A percentile compares a stretch with the other conserved stretches of the same genome.
Conservation (phyloP, 1,140 invertebrate species). For the Linepithema humile region DNA sequence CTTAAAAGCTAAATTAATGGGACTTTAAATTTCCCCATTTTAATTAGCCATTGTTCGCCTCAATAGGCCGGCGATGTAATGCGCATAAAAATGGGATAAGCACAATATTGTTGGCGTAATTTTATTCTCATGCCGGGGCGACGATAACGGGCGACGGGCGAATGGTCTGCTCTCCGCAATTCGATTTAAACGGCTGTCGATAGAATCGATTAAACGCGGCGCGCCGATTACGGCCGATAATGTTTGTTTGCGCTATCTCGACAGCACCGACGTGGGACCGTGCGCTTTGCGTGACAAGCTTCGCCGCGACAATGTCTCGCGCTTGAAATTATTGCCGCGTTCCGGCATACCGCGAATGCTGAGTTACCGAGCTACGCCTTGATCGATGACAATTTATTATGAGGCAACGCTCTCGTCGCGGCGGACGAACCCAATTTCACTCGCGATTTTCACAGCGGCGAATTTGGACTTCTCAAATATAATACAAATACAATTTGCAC, state of each 20-base stretch:
- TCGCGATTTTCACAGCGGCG: neutral
- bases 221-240: constrained; percentile 56
- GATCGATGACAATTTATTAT: constrained; percentile 12
- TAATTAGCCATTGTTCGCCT: constrained; percentile 65
- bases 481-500: neutral
- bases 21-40: constrained; percentile 54
- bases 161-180: neutral
- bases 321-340: constrained; percentile 37
- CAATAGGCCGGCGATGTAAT: constrained; percentile 19
- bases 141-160: constrained; percentile 50
- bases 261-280: constrained; percentile 10
- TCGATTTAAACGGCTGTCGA: constrained; percentile 31
- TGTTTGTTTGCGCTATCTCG: constrained; percentile 43
- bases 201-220: constrained; percentile 52
- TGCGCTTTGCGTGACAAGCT: constrained; percentile 1
- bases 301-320: constrained; percentile 11
- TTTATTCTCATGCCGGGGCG: constrained; percentile 52
- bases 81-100: constrained; percentile 58
- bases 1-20: constrained; percentile 43
- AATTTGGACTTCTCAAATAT: neutral
- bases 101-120: constrained; percentile 61
- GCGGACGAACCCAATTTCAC: neutral
- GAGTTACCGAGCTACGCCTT: neutral
- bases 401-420: neutral
- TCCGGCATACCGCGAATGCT: neutral